Percentiles rank a stretch among this genome's conserved stretches.
phyloP scores from a whole-genome alignment of 2,113 vertebrate genomes.

The Donacobius atricapilla region DNA sequence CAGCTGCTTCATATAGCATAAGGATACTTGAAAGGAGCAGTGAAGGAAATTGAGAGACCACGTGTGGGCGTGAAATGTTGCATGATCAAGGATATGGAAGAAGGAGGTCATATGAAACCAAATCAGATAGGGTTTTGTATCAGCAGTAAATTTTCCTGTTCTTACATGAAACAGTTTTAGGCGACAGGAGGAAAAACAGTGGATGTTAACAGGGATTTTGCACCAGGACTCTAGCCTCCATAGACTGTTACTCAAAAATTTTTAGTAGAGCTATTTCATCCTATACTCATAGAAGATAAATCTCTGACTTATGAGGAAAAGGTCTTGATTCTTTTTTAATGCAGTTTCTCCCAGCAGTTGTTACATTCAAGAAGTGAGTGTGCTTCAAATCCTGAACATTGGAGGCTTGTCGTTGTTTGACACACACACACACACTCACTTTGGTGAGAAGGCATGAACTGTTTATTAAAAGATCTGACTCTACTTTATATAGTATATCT shows the following conservation, averaged over 20 bases:
- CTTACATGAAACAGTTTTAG: not conserved
- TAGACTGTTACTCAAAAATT: not conserved
- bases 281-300: not conserved
- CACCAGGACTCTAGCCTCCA: not conserved
- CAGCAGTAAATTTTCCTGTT: not conserved
- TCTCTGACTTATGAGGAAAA: not conserved
- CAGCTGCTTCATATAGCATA: not conserved
- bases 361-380: not conserved
- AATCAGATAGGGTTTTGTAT: not conserved
- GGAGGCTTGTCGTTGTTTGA: no score
- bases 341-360: not conserved
- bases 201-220: not conserved
- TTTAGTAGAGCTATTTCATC: not conserved
- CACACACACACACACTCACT: no score
- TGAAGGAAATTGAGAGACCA: slow-evolving; percentile 4
- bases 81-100: not conserved
- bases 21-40: not conserved
- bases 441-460: no score
- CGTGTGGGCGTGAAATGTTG: not conserved
- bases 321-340: not conserved
- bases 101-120: not conserved
- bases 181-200: not conserved
- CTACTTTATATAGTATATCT: no score
- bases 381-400: not conserved
- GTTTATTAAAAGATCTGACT: no score